Base-by-base conservation (phyloP, 2,797 vertebrate species). In the Eremophila alpestris region DNA sequence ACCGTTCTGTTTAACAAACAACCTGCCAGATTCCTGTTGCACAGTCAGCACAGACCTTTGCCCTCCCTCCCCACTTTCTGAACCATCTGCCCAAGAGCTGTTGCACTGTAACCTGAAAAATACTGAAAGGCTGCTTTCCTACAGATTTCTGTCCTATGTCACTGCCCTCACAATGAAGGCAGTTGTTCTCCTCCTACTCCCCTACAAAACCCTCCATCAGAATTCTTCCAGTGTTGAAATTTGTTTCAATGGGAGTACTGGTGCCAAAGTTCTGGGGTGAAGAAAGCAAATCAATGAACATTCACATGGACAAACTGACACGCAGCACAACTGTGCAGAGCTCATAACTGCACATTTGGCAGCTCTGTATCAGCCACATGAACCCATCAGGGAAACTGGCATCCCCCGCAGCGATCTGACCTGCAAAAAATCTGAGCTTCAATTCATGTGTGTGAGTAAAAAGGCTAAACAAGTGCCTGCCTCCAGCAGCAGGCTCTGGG, bases 341-440 rank as follows among this genome's bases (percentile, higher is more conserved):
- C 48, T 68, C 29, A 0, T 18, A 65, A 46, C 13, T 85, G 36
- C 59, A 67, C 29, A 27, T 41, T 29, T 80, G 58, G 65, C 58
- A 95, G 73, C 30, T 90, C 58, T 20, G 51, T 11, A 48, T 56
- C 71, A 77, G 46, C 34, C 62, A 60, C 51, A 75, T 14, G 38
- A 89, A 73, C 48, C 54, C 55, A 48, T 22, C 29, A 69, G 40
- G 27, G 56, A 89, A 94, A 91, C 22, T 10, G 26, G 29, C 17
- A 5, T 32, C 9, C 27, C 45, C 12, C 0, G 0, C 38, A 7
- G 12, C 0, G 0, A 60, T 46, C 38, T 43, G 5, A 16, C 54
- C 45, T 2, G 3, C 62, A 78, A 71, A 73, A 83, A 69, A 85
- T 21, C 36, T 20, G 58, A 63, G 24, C 20, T 73, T 82, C 59